Conservation (phyloP, 2,888 invertebrate genomes). For the Apodemia mormo region DNA sequence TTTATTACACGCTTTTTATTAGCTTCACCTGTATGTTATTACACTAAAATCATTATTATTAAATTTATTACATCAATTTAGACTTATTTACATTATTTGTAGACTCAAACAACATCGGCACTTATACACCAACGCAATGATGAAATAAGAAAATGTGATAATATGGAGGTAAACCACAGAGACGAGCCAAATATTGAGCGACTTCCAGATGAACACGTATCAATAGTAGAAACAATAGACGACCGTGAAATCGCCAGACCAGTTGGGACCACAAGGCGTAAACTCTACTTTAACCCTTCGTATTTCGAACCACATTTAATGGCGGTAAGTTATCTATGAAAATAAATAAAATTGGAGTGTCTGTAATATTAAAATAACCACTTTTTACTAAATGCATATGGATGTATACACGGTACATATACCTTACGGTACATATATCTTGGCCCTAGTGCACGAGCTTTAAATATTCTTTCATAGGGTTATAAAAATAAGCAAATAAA, state of each 20-base stretch:
- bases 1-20: too few relatives aligned
- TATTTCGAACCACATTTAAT: conserved; percentile 94
- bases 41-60: too few relatives aligned
- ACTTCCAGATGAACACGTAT: conserved; percentile 91
- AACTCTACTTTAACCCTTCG: conserved; percentile 94
- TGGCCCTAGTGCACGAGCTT: too few relatives aligned
- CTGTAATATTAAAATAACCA: too few relatives aligned
- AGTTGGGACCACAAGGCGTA: conserved; percentile 87
- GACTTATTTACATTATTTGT: conserved; percentile 40
- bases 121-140: conserved; percentile 84
- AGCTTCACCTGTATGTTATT: too few relatives aligned
- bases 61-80: too few relatives aligned
- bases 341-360: too few relatives aligned
- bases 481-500: too few relatives aligned
- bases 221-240: conserved; percentile 91
- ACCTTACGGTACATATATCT: too few relatives aligned
- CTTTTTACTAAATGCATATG: too few relatives aligned
- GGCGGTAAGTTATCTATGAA: conserved; percentile 79
- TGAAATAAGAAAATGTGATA: conserved; percentile 58
- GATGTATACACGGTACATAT: too few relatives aligned
- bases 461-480: too few relatives aligned
- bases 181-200: conserved; percentile 85
- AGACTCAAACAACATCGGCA: conserved; percentile 84
- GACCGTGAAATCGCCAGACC: conserved; percentile 85
- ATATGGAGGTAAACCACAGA: conserved; percentile 64